Evolutionary conservation across 2,113 vertebrate genomes (phyloP), one percentile per base, ranked within the genome.

Genomic region (Chaenocephalus aceratus): DNA sequence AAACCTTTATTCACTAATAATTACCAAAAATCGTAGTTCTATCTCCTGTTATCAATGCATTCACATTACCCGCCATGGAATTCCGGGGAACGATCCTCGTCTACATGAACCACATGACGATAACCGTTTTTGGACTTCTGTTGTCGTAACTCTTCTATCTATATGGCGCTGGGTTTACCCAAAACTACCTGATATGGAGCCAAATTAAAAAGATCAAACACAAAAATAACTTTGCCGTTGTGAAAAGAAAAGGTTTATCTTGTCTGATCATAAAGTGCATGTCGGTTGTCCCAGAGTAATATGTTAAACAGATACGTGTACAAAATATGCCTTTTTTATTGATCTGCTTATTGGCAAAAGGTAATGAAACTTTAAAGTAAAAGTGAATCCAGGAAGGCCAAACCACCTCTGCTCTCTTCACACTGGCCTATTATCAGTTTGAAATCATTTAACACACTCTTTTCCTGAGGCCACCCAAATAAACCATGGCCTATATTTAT

Each of bases 321-420:
- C n/a, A 46, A 67, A 16, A 21, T 48, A 41, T 34, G 30, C 60
- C 49, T 79, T 83, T 74, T 51, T 73, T 67, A 72, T 83, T 36
- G 61, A 62, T 81, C 80, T 84, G 65, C 69, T 81, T 59, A 72
- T 51, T 70, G 63, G 61, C 61, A 44, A 49, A 68, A 46, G 34
- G n/a, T 71, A 83, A 73, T 75, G 16, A 84, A 34, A 49, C 34
- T 78, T 68, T 73, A 61, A 6, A 60, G 63, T 45, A 64, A 58
- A 76, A 57, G 70, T 69, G 72, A 7, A 61, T 46, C 34, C 34
- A 46, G 10, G 52, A 54, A 83, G 67, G 49, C 46, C 77, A 56
- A 52, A 60, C 63, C 14, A 74, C 11, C 14, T 16, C 12, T 8
- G 11, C 49, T 36, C n/a, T 70, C 34, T 52, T 54, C 45, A 49